Evolutionary conservation across 2,797 vertebrate genomes (phyloP), one percentile per base, ranked within the genome.

Genomic region (Balearica regulorum): DNA sequence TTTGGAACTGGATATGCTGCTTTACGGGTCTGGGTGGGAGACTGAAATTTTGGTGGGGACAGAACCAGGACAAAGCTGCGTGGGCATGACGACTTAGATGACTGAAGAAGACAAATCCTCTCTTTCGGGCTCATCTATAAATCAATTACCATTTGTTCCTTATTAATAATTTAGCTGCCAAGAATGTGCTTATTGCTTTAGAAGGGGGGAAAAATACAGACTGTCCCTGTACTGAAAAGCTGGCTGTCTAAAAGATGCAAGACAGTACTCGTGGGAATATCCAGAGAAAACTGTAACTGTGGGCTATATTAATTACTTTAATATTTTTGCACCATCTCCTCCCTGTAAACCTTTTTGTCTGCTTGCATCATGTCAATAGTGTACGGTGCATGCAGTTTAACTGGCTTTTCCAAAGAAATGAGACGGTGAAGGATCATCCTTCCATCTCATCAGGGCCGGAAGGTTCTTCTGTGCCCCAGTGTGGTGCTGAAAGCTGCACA

Each of bases 121-220:
- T 78, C 70, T 64, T 91, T 84, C 2, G 1, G 54, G 51, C 87
- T 95, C 89, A 57, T 95, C 79, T 79, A 76, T 83, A 90, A 94
- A 92, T 92, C 94, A 91, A 41, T 96, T 93, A 78, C 69, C 41
- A 69, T 93, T 97, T 96, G 94, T 92, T 96, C 82, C 91, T 94
- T 92, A 94, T 96, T 95, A 96, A 96, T 96, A 96, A 96, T 96
- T 97, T 62, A 96, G 89, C 92, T 97, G 92, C 93, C 90, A 94
- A 89, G 90, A 93, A 78, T 69, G 39, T 90, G 78, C 83, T 95
- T 92, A 78, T 81, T 94, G 87, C 89, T 94, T 90, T 83, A 44
- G 75, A 62, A 70, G 31, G n/a, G 25, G 51, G 2, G 6, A 4
- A 6, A 29, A 72, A 69, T 78, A 54, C 43, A 92, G 94, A 2